Percentiles rank a stretch among this genome's conserved stretches.
Evolutionary conservation across 1,140 invertebrate genomes (phyloP).

Genomic region (Drosophila setifemur): DNA sequence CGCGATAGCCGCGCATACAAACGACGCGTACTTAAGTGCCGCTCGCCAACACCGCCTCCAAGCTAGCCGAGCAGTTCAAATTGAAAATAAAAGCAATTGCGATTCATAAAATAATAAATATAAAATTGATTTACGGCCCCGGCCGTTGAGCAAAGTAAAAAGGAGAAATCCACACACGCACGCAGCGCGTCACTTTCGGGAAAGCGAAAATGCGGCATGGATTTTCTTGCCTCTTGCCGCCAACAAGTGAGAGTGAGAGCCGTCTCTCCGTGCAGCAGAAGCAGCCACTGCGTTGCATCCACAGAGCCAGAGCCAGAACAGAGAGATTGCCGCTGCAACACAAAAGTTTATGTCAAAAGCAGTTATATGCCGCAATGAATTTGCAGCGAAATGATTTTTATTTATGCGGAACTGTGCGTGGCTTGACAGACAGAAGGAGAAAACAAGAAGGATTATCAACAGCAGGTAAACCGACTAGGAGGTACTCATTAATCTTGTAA

Average conservation of each 20-base stretch:
- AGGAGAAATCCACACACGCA: neutral
- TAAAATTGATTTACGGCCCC: constrained; percentile 78
- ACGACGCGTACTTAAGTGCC: constrained; percentile 70
- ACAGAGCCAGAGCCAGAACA: neutral
- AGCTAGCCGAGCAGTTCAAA: constrained; percentile 35
- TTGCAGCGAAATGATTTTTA: constrained; percentile 70
- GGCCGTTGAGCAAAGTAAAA: constrained; percentile 28
- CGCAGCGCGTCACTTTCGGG: neutral
- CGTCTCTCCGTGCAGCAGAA: constrained; percentile 5
- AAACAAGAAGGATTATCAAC: neutral
- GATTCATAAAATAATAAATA: constrained; percentile 81
- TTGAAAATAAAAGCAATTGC: constrained; percentile 65
- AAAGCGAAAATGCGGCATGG: constrained; percentile 63
- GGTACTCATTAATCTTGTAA: neutral
- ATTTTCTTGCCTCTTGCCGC: constrained; percentile 42
- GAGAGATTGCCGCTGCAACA: neutral
- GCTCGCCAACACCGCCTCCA: constrained; percentile 18
- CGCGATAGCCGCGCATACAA: constrained; percentile 56
- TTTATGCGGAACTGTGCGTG: constrained; percentile 57
- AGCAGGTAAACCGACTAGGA: neutral
- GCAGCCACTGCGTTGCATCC: neutral
- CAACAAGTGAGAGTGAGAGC: constrained; percentile 57
- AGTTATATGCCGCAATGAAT: constrained; percentile 60
- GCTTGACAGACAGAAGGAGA: constrained; percentile 2
- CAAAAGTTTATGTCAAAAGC: constrained; percentile 63